phyloP scores from a whole-genome alignment of 2,888 invertebrate species.

The Ceriagrion tenellum region DNA sequence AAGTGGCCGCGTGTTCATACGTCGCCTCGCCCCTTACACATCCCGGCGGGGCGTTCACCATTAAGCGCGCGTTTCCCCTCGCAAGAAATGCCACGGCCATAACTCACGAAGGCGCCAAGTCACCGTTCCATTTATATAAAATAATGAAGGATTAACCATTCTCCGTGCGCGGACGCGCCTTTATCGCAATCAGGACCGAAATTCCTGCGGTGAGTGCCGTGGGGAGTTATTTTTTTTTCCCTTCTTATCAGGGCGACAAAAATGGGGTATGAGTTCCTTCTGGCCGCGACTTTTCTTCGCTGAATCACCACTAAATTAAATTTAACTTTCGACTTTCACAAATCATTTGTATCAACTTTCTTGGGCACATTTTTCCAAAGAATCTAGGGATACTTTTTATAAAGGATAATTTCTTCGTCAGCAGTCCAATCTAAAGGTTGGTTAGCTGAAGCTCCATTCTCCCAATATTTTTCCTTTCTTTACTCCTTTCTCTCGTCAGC shows the following conservation, averaged over 20 bases:
- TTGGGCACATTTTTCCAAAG: neutral
- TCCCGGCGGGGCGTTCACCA: neutral
- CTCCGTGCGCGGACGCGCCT: neutral
- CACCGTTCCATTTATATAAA: slow-evolving; percentile 54
- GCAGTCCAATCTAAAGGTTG: too few relatives aligned
- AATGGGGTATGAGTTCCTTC: neutral
- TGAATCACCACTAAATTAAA: too few relatives aligned
- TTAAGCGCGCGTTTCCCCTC: slow-evolving; percentile 53
- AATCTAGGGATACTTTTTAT: too few relatives aligned
- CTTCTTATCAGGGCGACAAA: neutral
- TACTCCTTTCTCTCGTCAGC: too few relatives aligned
- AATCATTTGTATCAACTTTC: neutral
- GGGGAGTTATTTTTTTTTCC: neutral
- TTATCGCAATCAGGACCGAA: neutral
- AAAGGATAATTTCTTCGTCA: too few relatives aligned
- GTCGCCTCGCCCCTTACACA: neutral
- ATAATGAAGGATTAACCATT: neutral
- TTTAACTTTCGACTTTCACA: too few relatives aligned
- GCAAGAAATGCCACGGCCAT: slow-evolving; percentile 44
- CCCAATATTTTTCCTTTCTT: too few relatives aligned
- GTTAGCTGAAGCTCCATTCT: too few relatives aligned
- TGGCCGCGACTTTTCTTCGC: too few relatives aligned
- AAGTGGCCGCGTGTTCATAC: slow-evolving; percentile 30
- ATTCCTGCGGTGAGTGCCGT: neutral
- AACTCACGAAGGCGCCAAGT: slow-evolving; percentile 25